Evolutionary conservation across 2,888 invertebrate species (phyloP), one percentile per base, ranked within the genome.

Genomic region (Apoda limacodes): DNA sequence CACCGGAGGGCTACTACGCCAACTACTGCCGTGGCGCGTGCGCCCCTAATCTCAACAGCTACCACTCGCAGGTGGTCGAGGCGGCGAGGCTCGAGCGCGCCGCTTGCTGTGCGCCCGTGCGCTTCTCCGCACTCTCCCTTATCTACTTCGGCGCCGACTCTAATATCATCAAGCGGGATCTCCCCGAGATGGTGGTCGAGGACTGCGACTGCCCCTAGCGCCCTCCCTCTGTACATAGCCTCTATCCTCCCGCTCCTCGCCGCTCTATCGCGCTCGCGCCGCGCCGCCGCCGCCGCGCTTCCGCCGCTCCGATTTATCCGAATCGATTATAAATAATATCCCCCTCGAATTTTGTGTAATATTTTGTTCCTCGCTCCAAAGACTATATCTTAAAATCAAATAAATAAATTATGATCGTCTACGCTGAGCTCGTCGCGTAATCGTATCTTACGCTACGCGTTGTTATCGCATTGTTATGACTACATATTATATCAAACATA

Each of bases 151-250:
- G 94, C 48, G 88, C 88, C 39, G 92, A 93, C 78, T 87, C 89
- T 46, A 92, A 90, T 81, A 93, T 95, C 69, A 92, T 95, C 70
- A 95, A 95, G 72, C 86, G 94, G 56, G 94, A 95, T 82, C 83
- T 95, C 64, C 95, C 95, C 46, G 94, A 95, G 83, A 95, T 95
- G 95, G 92, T 94, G 52, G 94, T 95, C 42, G 94, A 95, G 72
- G 95, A 95, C 83, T 95, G 95, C 81, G 95, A 94, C 51, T 95
- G 95, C 76, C 94, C 94, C 52, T 95, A 86, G 68, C 74, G 61
- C 50, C 54, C 42, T 50, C 52, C 49, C 53, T 63, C 65, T 62
- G 62, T 64, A 63, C 60, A 62, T 61, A 60, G 55, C 47, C 55
- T 59, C 52, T 52, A 49, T 42, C 45, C 43, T 39, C 46, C 48